phyloP scores from a whole-genome alignment of 1,140 invertebrate species.

The Amyelois transitella region DNA sequence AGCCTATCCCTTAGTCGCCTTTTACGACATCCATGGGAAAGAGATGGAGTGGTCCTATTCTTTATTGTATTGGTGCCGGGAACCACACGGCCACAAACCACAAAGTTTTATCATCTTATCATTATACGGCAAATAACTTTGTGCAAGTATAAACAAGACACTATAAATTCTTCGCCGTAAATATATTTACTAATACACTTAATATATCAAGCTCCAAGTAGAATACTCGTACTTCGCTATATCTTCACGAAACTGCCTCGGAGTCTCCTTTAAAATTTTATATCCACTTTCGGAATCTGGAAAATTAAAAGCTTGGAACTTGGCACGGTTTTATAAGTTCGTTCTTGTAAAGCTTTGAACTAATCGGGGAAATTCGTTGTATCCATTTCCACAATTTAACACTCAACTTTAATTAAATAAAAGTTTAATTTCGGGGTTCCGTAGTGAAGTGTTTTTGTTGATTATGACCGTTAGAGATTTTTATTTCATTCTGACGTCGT shows the following conservation, averaged over 20 bases:
- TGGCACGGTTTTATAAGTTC: not conserved
- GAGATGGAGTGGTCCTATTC: too few species aligned
- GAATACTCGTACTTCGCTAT: not conserved
- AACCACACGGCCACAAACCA: too few species aligned
- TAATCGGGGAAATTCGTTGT: not conserved
- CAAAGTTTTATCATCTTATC: too few species aligned
- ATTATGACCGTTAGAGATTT: too few species aligned
- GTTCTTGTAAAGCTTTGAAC: too few species aligned
- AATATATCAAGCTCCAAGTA: not conserved
- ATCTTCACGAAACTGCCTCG: not conserved
- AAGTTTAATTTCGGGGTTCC: not conserved
- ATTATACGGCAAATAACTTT: not conserved
- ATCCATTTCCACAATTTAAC: not conserved
- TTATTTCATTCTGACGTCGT: too few species aligned
- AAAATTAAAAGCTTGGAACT: not conserved
- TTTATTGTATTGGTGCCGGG: too few species aligned
- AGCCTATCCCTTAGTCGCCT: too few species aligned
- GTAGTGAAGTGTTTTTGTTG: too few species aligned
- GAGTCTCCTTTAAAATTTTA: not conserved
- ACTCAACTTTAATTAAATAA: too few species aligned
- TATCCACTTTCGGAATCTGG: not conserved
- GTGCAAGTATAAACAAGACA: not conserved
- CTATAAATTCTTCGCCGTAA: not conserved
- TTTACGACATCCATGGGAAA: too few species aligned
- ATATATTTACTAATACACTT: not conserved